phyloP scores from a whole-genome alignment of 2,113 vertebrate species.

The Oreochromis niloticus region DNA sequence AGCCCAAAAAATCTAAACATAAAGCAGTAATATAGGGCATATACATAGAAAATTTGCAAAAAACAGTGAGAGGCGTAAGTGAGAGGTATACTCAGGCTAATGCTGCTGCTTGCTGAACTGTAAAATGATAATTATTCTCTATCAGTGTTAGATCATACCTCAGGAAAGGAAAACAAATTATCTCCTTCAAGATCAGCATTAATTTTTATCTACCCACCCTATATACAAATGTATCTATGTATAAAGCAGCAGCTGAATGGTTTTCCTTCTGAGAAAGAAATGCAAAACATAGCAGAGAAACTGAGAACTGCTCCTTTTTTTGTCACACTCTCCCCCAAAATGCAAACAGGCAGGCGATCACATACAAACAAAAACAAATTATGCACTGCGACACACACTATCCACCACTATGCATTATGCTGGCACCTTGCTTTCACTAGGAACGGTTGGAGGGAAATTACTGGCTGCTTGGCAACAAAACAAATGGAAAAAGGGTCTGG shows the following conservation, averaged over 20 bases:
- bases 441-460: conserved; percentile 43
- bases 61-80: not conserved
- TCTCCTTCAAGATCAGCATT: not conserved
- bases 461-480: conserved; percentile 63
- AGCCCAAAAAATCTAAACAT: not conserved
- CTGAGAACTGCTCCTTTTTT: conserved; percentile 6
- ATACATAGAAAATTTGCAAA: not conserved
- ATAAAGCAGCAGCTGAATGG: not conserved
- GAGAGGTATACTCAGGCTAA: not conserved
- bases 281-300: not conserved
- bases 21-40: not conserved
- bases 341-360: conserved; percentile 33
- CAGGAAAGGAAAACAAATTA: not conserved
- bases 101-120: not conserved
- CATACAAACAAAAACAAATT: conserved; percentile 57
- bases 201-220: not conserved
- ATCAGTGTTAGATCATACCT: not conserved
- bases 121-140: not conserved
- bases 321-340: conserved; percentile 10
- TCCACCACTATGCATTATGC: conserved; percentile 33
- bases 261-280: not conserved
- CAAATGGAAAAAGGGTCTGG: conserved; percentile 48
- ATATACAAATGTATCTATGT: not conserved
- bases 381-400: conserved; percentile 35
- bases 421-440: conserved; percentile 15